These are phyloP conservation scores for Apodemus speciosus DNA, from an alignment of 2,113 vertebrate genomes.

Conservation along the genomic window DNA sequence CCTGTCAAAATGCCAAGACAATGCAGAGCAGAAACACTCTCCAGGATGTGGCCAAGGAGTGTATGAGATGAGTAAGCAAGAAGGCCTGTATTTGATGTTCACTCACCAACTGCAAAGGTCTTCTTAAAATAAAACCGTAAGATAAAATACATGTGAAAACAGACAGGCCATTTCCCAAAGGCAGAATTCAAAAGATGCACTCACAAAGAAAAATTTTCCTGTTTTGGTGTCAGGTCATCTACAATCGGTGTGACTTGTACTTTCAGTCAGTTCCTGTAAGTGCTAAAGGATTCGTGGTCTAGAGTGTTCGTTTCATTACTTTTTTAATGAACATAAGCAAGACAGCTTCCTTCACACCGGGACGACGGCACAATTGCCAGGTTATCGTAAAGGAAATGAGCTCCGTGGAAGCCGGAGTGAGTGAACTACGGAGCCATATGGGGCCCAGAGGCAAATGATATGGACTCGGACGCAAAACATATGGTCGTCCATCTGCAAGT, in stretches of 20 bases:
- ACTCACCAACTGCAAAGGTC: neutral
- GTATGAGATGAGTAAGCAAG: constrained; percentile 52
- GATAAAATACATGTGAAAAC: too few relatives aligned
- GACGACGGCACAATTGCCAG: constrained; percentile 10
- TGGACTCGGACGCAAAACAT: constrained; percentile 61
- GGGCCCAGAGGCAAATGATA: constrained; percentile 26
- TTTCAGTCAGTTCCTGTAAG: constrained; percentile 43
- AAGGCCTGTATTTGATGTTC: constrained; percentile 51
- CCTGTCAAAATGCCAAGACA: constrained; percentile 79
- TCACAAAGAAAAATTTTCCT: neutral
- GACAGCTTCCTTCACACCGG: neutral
- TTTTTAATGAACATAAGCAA: constrained; percentile 58
- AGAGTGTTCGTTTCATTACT: neutral
- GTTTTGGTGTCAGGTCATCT: constrained; percentile 10
- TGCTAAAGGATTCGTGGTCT: constrained; percentile 41
- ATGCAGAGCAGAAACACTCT: constrained; percentile 59
- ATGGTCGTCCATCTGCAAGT: constrained; percentile 56
- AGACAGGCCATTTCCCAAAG: neutral
- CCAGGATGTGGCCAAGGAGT: constrained; percentile 46
- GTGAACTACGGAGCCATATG: constrained; percentile 35
- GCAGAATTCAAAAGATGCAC: constrained; percentile 38
- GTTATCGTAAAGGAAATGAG: constrained; percentile 61
- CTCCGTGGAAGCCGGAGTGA: constrained; percentile 43
- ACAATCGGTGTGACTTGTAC: neutral
- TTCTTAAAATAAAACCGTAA: neutral